Percentiles rank a stretch among this genome's conserved stretches.
These are phyloP conservation scores for Dinomys branickii DNA, from an alignment of 2,113 vertebrate genomes.

Conservation along the genomic window DNA sequence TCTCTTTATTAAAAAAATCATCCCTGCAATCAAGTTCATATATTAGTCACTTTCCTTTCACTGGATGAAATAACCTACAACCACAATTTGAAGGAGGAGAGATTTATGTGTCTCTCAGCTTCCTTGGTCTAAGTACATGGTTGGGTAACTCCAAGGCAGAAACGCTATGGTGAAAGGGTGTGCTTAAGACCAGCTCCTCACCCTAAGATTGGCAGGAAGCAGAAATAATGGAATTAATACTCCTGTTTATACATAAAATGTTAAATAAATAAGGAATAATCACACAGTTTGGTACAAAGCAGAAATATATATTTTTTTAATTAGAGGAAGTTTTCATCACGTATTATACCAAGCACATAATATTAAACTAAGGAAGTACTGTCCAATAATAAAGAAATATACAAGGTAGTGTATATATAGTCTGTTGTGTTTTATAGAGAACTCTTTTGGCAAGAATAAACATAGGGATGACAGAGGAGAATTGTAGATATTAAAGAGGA, in stretches of 20 bases:
- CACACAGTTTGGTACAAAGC: background rate
- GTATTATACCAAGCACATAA: background rate
- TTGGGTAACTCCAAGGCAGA: background rate
- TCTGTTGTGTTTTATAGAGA: too few relatives aligned
- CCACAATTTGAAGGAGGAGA: background rate
- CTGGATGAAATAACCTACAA: background rate
- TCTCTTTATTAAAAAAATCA: background rate
- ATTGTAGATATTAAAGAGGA: background rate
- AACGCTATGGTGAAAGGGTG: background rate
- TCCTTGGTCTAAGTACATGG: background rate
- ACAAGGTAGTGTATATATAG: background rate
- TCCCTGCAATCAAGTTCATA: background rate
- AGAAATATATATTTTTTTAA: background rate
- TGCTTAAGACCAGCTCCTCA: background rate
- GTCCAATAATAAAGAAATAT: background rate
- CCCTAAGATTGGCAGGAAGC: too few relatives aligned
- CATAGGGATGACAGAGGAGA: background rate
- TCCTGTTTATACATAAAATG: background rate
- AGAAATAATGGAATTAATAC: background rate
- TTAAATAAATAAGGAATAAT: background rate
- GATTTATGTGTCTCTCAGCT: background rate
- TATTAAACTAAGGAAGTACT: background rate
- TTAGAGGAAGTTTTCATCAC: background rate
- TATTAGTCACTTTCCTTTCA: background rate
- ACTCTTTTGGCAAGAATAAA: background rate